phyloP scores from a whole-genome alignment of 2,113 vertebrate genomes.

The Tympanuchus pallidicinctus region DNA sequence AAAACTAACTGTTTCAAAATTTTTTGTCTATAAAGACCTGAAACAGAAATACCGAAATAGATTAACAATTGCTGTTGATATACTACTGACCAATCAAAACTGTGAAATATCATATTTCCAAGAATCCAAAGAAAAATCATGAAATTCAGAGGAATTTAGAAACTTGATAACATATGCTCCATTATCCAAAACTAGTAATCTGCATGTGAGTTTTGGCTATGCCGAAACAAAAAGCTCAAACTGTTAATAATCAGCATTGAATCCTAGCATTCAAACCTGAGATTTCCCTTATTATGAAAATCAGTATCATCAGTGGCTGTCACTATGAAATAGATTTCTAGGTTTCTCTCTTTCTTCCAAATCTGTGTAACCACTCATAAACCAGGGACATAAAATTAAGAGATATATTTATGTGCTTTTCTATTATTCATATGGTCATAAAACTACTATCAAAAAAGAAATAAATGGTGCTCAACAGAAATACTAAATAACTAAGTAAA shows the following conservation, averaged over 20 bases:
- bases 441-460: not conserved
- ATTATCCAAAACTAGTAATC: not conserved
- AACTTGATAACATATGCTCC: not conserved
- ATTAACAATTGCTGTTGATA: not conserved
- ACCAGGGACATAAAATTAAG: not conserved
- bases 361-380: not conserved
- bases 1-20: not conserved
- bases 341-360: not conserved
- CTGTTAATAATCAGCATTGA: not conserved
- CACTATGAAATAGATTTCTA: not conserved
- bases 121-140: not conserved
- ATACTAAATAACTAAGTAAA: not conserved
- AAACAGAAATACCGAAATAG: not conserved
- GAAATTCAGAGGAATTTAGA: not conserved
- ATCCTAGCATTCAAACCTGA: not conserved
- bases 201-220: not conserved
- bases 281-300: not conserved
- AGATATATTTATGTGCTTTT: not conserved
- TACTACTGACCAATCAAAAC: not conserved
- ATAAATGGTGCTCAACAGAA: not conserved
- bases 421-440: not conserved
- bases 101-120: not conserved
- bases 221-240: not conserved
- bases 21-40: not conserved
- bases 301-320: not conserved